A percentile compares a stretch with the other conserved stretches of the same genome.
phyloP scores from a whole-genome alignment of 2,888 invertebrate genomes.

The Geotrupes spiniger region DNA sequence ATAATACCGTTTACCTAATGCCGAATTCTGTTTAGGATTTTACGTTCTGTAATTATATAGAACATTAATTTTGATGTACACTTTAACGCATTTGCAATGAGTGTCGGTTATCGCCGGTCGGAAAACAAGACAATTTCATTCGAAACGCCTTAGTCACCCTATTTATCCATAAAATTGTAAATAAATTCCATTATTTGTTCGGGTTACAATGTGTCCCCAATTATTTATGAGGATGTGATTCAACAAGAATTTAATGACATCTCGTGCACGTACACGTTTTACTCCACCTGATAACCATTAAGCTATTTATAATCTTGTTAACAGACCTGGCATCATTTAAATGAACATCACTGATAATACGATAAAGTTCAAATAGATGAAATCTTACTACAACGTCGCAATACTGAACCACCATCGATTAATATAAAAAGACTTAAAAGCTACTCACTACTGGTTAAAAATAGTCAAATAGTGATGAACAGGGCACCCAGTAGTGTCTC shows the following conservation, averaged over 20 bases:
- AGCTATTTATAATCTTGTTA: too few relatives aligned
- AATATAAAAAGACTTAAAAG: constrained; percentile 42
- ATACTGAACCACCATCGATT: constrained; percentile 17
- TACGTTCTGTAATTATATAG: constrained; percentile 31
- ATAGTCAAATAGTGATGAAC: constrained; percentile 46
- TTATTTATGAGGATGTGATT: too few relatives aligned
- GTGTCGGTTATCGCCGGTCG: not conserved
- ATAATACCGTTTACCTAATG: constrained; percentile 26
- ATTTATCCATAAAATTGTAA: too few relatives aligned
- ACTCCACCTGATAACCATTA: too few relatives aligned
- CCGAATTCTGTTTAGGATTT: constrained; percentile 21
- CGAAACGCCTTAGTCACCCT: too few relatives aligned
- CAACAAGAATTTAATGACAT: too few relatives aligned
- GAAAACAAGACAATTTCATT: too few relatives aligned
- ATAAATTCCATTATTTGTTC: too few relatives aligned
- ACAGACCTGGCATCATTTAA: too few relatives aligned
- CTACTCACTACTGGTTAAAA: constrained; percentile 51
- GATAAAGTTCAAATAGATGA: constrained; percentile 11
- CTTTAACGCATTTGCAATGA: constrained; percentile 26
- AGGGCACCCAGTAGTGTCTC: constrained; percentile 50
- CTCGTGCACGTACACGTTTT: too few relatives aligned
- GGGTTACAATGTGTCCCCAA: too few relatives aligned
- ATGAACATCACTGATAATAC: constrained; percentile 10
- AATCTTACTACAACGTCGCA: constrained; percentile 13
- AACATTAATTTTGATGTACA: constrained; percentile 23